Evolutionary conservation across 2,888 invertebrate species (phyloP).

Genomic region (Hymenopus coronatus): DNA sequence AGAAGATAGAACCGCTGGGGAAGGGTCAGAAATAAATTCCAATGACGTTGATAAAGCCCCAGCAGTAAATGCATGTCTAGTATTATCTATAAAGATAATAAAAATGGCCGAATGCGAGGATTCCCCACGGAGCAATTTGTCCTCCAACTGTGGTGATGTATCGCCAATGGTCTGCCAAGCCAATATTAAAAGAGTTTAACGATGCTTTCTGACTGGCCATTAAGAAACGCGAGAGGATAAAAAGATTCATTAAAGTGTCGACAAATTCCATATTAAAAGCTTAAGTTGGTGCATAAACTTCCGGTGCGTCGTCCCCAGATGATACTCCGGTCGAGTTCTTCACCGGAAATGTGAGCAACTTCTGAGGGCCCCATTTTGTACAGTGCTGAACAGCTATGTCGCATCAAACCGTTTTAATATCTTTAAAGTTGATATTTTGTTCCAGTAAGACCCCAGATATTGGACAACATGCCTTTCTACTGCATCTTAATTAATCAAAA

Average conservation of each 20-base stretch:
- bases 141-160: neutral
- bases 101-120: neutral
- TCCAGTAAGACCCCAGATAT: too few relatives aligned
- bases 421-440: too few relatives aligned
- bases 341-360: neutral
- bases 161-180: neutral
- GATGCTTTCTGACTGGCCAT: neutral
- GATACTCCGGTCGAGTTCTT: neutral
- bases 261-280: neutral
- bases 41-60: neutral
- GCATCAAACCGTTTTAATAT: too few relatives aligned
- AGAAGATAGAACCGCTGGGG: neutral
- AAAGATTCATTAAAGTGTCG: neutral
- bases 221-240: neutral
- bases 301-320: neutral
- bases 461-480: too few relatives aligned
- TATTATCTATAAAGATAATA: neutral
- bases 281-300: neutral
- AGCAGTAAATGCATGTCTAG: neutral
- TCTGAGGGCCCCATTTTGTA: neutral
- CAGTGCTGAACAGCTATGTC: neutral
- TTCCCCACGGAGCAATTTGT: neutral
- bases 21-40: neutral
- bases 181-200: neutral
- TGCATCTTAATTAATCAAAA: too few relatives aligned